Base-by-base conservation (phyloP, 2,888 invertebrate genomes). In the Hypolimnas misippus region DNA sequence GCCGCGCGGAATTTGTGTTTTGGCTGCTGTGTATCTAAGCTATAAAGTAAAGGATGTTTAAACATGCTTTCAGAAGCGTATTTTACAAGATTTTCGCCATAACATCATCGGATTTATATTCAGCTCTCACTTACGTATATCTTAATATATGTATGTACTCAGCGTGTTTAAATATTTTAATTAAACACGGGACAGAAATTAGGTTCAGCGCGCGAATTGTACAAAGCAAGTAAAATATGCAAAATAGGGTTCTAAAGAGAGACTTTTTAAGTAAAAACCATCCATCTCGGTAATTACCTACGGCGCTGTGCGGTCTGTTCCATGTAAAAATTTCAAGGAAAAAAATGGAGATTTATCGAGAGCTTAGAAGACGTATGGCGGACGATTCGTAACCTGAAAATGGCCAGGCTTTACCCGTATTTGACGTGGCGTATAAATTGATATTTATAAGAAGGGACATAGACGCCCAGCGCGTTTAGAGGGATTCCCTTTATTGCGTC, bases 381-480 rank as follows among this genome's bases (percentile, higher is more conserved):
- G 81, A 76, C 81, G 79, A 84, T 88, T 83, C 84, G 85, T 87
- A 85, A 86, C 80, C 82, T 79, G 83, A 86, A 87, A 90, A 89
- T 84, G 86, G 83, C 81, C 84, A 82, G 81, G 82, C 81, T 81
- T 82, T 80, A 79, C 78, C 74, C 85, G 84, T 82, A 84, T 90
- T 89, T 89, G 89, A 91, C 90, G 84, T 82, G 76, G 77, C 78
- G 86, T 89, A 91, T 89, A 90, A 91, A 92, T 92, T 92, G 90
- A 92, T 91, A 92, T 92, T 91, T 91, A 92, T 91, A 92, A 88
- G 87, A 81, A 87, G 89, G 92, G 89, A 87, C 88, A 85, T 82
- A 83, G 82, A 84, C 84, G 71, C 73, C 71, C 71, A 69, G 72
- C 76, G 83, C 88, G 87, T 89, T 88, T 87, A 87, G 84, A 87